Percentiles rank a stretch among this genome's conserved stretches.
Evolutionary conservation across 1,140 invertebrate species (phyloP).

Genomic region (Brachionus rotundiformis): DNA sequence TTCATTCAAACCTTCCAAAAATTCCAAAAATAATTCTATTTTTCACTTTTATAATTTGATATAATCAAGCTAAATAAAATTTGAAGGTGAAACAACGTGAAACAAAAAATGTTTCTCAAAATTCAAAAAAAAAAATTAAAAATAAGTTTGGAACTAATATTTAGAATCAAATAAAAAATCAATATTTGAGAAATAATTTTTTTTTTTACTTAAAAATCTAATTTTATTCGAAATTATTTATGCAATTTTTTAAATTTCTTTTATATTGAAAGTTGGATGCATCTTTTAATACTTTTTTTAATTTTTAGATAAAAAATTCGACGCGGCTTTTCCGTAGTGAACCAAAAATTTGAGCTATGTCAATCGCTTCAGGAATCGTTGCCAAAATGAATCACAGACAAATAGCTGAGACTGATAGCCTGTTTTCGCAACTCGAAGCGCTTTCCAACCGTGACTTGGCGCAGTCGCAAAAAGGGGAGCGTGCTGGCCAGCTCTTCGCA

Average conservation of each 20-base stretch:
- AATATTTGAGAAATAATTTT: neutral
- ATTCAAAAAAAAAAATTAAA: neutral
- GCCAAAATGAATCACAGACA: conserved; percentile 80
- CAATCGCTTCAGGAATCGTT: conserved; percentile 83
- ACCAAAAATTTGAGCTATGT: conserved; percentile 65
- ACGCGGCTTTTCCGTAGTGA: neutral
- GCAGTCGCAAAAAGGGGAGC: conserved; percentile 78
- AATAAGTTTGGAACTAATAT: neutral
- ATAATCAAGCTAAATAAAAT: neutral
- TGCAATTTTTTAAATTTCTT: neutral
- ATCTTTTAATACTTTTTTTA: neutral
- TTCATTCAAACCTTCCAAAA: neutral
- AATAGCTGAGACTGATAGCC: conserved; percentile 77
- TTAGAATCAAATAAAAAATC: neutral
- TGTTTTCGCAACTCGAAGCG: conserved; percentile 81
- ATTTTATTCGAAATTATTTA: neutral
- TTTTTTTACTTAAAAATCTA: neutral
- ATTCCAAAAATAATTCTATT: neutral
- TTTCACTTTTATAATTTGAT: neutral
- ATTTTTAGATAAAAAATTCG: neutral
- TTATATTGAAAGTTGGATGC: neutral
- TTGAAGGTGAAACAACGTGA: neutral
- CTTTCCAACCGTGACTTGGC: conserved; percentile 89
- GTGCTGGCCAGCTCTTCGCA: conserved; percentile 89
- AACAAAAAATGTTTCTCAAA: neutral